Conservation (phyloP, 2,888 invertebrate genomes). For the Drosophila buzzatii region DNA sequence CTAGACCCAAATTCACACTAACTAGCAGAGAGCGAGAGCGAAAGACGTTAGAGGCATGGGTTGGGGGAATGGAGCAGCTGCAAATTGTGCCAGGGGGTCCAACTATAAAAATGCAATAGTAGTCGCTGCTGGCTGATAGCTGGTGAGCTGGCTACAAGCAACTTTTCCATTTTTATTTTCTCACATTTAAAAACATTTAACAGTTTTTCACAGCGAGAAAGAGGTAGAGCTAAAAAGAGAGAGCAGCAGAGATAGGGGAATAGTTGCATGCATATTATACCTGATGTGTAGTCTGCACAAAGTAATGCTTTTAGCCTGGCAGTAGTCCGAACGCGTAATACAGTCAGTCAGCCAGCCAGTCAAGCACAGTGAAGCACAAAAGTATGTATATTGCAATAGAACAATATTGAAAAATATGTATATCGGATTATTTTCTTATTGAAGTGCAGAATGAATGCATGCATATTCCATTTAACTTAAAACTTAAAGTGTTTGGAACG, state of each 20-base stretch:
- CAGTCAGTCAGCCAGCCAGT: constrained; percentile 2
- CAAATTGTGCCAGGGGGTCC: constrained; percentile 46
- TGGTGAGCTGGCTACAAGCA: too few relatives aligned
- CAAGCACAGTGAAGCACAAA: constrained; percentile 24
- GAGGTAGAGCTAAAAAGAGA: neutral
- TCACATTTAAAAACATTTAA: constrained; percentile 48
- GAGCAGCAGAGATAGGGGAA: neutral
- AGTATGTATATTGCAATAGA: neutral
- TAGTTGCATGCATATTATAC: constrained; percentile 29
- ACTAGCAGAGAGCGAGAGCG: neutral
- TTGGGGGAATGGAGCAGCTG: neutral
- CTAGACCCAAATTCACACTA: constrained; percentile 19
- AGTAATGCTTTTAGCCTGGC: constrained; percentile 22
- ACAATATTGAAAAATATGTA: neutral
- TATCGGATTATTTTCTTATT: neutral
- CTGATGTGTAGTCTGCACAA: constrained; percentile 34
- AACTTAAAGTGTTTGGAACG: too few relatives aligned
- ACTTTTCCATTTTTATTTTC: constrained; percentile 55
- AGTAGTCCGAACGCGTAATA: constrained; percentile 1
- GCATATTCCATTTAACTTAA: neutral
- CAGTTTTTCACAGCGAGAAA: constrained; percentile 25
- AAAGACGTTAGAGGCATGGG: neutral
- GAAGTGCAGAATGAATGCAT: neutral
- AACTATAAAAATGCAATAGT: constrained; percentile 41
- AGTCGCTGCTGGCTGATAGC: constrained; percentile 15